Percentiles rank a stretch among this genome's conserved stretches.
Evolutionary conservation across 2,888 invertebrate species (phyloP).

Genomic region (Craniophora ligustri): DNA sequence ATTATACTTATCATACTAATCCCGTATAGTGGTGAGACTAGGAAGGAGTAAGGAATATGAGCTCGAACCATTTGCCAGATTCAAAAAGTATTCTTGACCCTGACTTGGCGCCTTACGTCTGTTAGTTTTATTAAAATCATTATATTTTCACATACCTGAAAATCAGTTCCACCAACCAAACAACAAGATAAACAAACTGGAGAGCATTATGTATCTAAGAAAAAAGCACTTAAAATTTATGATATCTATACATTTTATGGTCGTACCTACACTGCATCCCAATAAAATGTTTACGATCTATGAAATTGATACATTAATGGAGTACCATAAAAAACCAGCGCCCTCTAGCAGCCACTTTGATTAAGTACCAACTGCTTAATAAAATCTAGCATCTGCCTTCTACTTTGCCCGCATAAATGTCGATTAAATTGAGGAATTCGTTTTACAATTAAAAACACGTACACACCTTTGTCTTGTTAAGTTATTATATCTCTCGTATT

Average conservation of each 20-base stretch:
- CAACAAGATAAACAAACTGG: not conserved
- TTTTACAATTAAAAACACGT: not conserved
- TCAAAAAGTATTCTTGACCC: too few relatives aligned
- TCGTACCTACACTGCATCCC: conserved; percentile 17
- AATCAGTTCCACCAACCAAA: not conserved
- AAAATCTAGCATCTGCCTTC: not conserved
- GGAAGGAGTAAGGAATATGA: too few relatives aligned
- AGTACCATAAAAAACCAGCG: conserved; percentile 30
- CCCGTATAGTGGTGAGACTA: too few relatives aligned
- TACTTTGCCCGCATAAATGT: not conserved
- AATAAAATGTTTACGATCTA: conserved; percentile 66
- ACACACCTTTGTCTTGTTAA: conserved; percentile 2
- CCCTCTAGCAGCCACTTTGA: conserved; percentile 15
- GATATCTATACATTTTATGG: conserved; percentile 48
- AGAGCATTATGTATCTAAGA: not conserved
- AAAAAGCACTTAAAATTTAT: conserved; percentile 37
- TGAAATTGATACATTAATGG: conserved; percentile 65
- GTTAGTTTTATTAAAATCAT: too few relatives aligned
- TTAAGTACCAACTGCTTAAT: too few relatives aligned
- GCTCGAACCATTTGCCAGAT: too few relatives aligned
- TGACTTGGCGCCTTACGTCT: too few relatives aligned
- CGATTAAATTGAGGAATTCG: conserved; percentile 1
- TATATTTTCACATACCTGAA: not conserved
- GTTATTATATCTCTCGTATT: conserved; percentile 25
- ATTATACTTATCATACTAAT: too few relatives aligned